phyloP scores from a whole-genome alignment of 2,797 vertebrate species.

The Enteromius radiatus region DNA sequence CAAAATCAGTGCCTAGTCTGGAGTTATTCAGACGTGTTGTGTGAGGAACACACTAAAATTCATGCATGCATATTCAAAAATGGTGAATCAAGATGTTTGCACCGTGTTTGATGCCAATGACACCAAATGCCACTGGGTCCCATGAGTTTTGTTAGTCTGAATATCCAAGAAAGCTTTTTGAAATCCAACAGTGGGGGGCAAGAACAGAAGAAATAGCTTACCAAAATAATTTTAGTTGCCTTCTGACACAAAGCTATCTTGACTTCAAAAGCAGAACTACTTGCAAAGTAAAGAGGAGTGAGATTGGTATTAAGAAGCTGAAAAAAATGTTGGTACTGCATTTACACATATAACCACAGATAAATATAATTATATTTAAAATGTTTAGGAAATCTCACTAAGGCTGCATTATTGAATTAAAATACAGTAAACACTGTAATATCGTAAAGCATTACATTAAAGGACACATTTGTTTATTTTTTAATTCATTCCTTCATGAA shows the following conservation, averaged over 20 bases:
- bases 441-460: not conserved
- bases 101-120: not conserved
- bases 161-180: not conserved
- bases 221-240: not conserved
- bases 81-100: constrained; percentile 6
- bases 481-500: not conserved
- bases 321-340: too few relatives aligned
- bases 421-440: not conserved
- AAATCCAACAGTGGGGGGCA: not conserved
- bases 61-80: not conserved
- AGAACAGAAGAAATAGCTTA: not conserved
- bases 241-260: not conserved
- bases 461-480: not conserved
- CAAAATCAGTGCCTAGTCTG: not conserved
- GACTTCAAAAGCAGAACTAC: not conserved
- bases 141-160: not conserved
- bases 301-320: not conserved
- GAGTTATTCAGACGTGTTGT: not conserved
- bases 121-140: not conserved
- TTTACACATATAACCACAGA: not conserved
- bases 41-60: not conserved
- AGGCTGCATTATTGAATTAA: not conserved
- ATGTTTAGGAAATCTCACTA: not conserved
- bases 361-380: not conserved
- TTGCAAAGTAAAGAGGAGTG: not conserved